Conservation (phyloP, 2,797 vertebrate genomes). For the Poeciliopsis presidionis region DNA sequence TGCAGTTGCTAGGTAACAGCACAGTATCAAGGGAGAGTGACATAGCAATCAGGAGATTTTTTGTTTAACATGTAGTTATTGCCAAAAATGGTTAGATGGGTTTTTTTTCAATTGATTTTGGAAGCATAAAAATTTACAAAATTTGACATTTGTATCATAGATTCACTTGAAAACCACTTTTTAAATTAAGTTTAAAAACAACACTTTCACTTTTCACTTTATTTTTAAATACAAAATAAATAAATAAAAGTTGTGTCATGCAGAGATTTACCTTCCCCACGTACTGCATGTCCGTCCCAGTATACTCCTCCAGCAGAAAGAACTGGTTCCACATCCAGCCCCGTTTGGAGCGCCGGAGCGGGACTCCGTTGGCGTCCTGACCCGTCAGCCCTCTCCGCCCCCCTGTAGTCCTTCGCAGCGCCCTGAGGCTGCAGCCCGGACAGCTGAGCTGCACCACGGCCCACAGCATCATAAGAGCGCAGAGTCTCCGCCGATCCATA, state of each 20-base stretch:
- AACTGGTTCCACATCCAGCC: conserved; percentile 99
- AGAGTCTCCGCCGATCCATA: conserved; percentile 67
- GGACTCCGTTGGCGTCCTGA: conserved; percentile 79
- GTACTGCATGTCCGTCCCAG: conserved; percentile 90
- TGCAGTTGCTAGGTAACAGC: too few species aligned
- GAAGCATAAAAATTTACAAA: too few species aligned
- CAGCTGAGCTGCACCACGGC: conserved; percentile 58
- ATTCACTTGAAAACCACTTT: too few species aligned
- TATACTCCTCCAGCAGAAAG: conserved; percentile 96
- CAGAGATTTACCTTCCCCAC: conserved; percentile 88
- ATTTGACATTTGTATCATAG: too few species aligned
- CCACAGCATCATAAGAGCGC: conserved; percentile 68
- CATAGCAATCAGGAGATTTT: too few species aligned
- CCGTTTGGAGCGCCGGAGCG: conserved; percentile 89
- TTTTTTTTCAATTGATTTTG: too few species aligned
- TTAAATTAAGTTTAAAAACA: background rate
- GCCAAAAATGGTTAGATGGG: too few species aligned
- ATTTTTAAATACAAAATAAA: too few species aligned
- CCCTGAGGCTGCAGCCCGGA: conserved; percentile 46
- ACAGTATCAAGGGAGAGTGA: too few species aligned
- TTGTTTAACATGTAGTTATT: too few species aligned
- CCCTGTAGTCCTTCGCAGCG: conserved; percentile 87
- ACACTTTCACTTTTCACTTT: too few species aligned
- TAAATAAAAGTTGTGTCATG: background rate
- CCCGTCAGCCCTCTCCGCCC: conserved; percentile 64